A percentile compares a stretch with the other conserved stretches of the same genome.
Conservation (phyloP, 2,113 vertebrate genomes). For the Dendropsophus ebraccatus region DNA sequence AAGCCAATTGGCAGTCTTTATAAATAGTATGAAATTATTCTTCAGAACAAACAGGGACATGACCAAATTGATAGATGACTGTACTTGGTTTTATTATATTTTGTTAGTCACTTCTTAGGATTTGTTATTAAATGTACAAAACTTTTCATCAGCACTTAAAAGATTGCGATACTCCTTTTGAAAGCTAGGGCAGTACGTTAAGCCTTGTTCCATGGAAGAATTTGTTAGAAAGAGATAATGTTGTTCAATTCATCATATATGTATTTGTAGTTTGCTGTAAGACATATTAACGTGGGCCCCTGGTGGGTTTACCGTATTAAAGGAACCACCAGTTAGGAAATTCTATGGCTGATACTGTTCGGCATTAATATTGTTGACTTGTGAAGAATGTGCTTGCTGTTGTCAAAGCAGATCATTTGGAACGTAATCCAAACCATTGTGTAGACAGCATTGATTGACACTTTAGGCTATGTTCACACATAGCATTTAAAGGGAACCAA, state of each 20-base stretch:
- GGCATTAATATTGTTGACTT: too few relatives aligned
- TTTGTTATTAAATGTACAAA: background rate
- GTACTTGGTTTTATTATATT: background rate
- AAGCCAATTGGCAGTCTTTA: background rate
- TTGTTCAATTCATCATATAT: background rate
- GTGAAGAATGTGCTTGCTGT: too few relatives aligned
- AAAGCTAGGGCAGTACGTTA: background rate
- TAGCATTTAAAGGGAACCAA: too few relatives aligned
- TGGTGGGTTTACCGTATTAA: background rate
- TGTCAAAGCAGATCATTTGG: too few relatives aligned
- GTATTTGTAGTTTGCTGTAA: background rate
- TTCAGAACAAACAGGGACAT: background rate
- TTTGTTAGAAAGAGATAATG: background rate
- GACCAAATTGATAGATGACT: background rate
- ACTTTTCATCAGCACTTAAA: background rate
- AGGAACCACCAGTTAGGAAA: too few relatives aligned
- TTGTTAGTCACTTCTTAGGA: background rate
- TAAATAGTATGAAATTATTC: background rate
- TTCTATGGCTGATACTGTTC: too few relatives aligned
- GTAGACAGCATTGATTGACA: too few relatives aligned
- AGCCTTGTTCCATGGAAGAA: background rate
- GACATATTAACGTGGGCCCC: background rate
- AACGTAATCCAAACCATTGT: too few relatives aligned
- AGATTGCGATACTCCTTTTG: background rate
- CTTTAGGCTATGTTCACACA: too few relatives aligned